These are phyloP conservation scores for Cheiracanthium punctorium DNA, from an alignment of 2,888 invertebrate species.

Conservation along the genomic window DNA sequence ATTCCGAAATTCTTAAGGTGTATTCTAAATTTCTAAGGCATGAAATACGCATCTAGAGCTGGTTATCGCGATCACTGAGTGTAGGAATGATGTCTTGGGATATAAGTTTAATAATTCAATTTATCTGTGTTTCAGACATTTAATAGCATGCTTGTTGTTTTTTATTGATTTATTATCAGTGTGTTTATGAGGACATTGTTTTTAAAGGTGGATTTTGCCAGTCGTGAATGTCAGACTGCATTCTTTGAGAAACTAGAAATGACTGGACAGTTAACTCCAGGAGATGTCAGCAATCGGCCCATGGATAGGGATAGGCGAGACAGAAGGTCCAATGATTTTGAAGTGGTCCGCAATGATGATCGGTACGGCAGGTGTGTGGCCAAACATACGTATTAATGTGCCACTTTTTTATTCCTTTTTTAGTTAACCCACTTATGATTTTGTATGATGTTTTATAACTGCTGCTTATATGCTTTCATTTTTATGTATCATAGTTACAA, in stretches of 20 bases:
- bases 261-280: slow-evolving; percentile 76
- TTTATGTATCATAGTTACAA: too few species aligned
- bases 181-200: too few species aligned
- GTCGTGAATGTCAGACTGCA: slow-evolving; percentile 93
- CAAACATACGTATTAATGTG: slow-evolving; percentile 40
- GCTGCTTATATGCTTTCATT: too few species aligned
- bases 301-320: slow-evolving; percentile 73
- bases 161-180: too few species aligned
- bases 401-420: slow-evolving; percentile 48
- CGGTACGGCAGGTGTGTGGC: slow-evolving; percentile 59
- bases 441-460: background rate
- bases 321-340: slow-evolving; percentile 67
- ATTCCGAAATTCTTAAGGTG: too few species aligned
- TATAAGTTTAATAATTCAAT: too few species aligned
- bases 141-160: too few species aligned
- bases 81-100: too few species aligned
- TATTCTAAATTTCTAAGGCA: too few species aligned
- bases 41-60: too few species aligned
- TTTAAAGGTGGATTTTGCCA: slow-evolving; percentile 95
- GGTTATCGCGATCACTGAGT: too few species aligned
- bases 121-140: too few species aligned
- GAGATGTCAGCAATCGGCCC: slow-evolving; percentile 75
- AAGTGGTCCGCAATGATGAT: slow-evolving; percentile 65
- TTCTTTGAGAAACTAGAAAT: slow-evolving; percentile 95
- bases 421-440: background rate